Evolutionary conservation across 2,797 vertebrate genomes (phyloP), one percentile per base, ranked within the genome.

Genomic region (Alca torda): DNA sequence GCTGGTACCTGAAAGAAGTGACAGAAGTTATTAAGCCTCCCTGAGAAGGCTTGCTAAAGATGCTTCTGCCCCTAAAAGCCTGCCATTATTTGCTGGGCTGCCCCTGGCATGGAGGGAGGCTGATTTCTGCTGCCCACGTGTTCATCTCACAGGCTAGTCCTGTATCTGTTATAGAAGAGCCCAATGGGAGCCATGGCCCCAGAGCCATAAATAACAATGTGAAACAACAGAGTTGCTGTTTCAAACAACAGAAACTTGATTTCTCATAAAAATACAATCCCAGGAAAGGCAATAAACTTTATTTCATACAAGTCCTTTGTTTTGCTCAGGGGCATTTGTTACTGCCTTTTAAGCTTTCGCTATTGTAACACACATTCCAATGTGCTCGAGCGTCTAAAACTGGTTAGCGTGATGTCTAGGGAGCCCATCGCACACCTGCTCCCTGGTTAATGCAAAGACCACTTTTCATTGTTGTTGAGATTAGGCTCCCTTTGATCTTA

Each of bases 161-260:
- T 0, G 26, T 53, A 10, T 35, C 68, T 48, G 2, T 53, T 57
- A 3, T 0, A 16, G 85, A 68, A 61, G 56, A 93, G 53, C 75
- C 37, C 0, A 0, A 3, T 19, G 75, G 50, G 50, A 90, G 14
- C 69, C 0, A 0, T 61, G 24, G 21, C 61, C 46, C 61, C 60
- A 53, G 60, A 63, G 60, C 51, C 75, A 18, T 45, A 45, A 51
- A 74, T 31, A 85, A 81, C 79, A 28, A 6, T 26, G 31, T 83
- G 82, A 25, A 89, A 87, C 54, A 85, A 56, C 82, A 63, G 11
- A 83, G 64, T 25, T 39, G 39, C 39, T 39, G 39, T 39, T 39
- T 10, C 39, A 39, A 39, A 39, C 39, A 39, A 39, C 39, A 39
- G 39, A 39, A 69, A 78, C 37, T 54, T 23, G n/a, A 81, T 78